These are phyloP conservation scores for Sander lucioperca DNA, from an alignment of 2,113 vertebrate genomes.

Conservation along the genomic window DNA sequence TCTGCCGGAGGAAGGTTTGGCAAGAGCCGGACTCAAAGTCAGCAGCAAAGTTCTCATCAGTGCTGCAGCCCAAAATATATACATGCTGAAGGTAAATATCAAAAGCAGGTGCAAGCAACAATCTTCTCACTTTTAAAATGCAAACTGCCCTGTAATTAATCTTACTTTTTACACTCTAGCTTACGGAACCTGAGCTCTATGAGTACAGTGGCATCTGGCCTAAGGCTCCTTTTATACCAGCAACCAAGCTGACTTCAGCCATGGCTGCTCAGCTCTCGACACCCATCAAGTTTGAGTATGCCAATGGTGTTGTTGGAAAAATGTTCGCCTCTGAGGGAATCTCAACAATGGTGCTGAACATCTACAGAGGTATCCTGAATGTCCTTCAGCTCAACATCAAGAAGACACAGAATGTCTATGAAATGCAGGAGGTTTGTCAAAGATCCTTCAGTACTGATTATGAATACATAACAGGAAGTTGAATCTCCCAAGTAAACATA, in stretches of 20 bases:
- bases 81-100: slow-evolving; percentile 83
- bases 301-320: slow-evolving; percentile 79
- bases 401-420: slow-evolving; percentile 87
- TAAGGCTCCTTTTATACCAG: slow-evolving; percentile 73
- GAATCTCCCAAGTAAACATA: background rate
- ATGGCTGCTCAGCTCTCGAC: slow-evolving; percentile 75
- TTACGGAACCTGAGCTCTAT: slow-evolving; percentile 77
- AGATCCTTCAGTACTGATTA: background rate
- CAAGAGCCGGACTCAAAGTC: slow-evolving; percentile 82
- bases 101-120: background rate
- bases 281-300: slow-evolving; percentile 86
- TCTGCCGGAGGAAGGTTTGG: slow-evolving; percentile 83
- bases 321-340: slow-evolving; percentile 81
- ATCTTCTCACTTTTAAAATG: background rate
- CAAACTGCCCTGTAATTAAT: background rate
- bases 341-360: slow-evolving; percentile 79
- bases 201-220: slow-evolving; percentile 86
- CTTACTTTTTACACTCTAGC: slow-evolving; percentile 66
- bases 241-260: slow-evolving; percentile 80
- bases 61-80: slow-evolving; percentile 43
- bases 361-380: slow-evolving; percentile 85
- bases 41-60: slow-evolving; percentile 83
- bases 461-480: background rate
- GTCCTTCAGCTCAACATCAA: slow-evolving; percentile 85
- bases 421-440: slow-evolving; percentile 86